A percentile compares a stretch with the other conserved stretches of the same genome.
Evolutionary conservation across 2,113 vertebrate species (phyloP).

Genomic region (Ptychochromis oligacanthus): DNA sequence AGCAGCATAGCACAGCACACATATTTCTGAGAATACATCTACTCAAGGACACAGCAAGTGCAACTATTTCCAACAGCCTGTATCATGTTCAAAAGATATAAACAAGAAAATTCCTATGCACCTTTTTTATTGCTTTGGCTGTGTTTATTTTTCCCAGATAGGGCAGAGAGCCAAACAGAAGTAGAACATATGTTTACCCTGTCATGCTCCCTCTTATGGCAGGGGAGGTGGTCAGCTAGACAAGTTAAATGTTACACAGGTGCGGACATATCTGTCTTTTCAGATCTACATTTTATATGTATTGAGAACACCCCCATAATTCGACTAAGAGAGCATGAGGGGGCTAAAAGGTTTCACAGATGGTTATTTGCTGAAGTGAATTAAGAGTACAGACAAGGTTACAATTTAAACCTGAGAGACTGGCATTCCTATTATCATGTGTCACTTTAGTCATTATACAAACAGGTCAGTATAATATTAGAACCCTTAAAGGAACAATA

Average conservation of each 20-base stretch:
- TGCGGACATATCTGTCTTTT: conserved; percentile 15
- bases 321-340: background rate
- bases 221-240: conserved; percentile 33
- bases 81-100: background rate
- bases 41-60: background rate
- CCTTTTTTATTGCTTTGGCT: conserved; percentile 6
- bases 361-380: background rate
- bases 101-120: background rate
- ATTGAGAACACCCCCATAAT: background rate
- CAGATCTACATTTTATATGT: background rate
- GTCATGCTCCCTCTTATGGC: conserved; percentile 34
- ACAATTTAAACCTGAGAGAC: background rate
- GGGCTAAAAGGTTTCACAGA: background rate
- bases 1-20: conserved; percentile 6
- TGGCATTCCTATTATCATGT: background rate
- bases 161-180: conserved; percentile 51
- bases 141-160: conserved; percentile 29
- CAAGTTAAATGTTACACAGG: background rate
- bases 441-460: background rate
- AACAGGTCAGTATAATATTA: background rate
- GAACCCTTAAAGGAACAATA: conserved; percentile 47
- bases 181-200: conserved; percentile 49
- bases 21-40: conserved; percentile 23
- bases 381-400: conserved; percentile 3
- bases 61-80: conserved; percentile 1